These are phyloP conservation scores for Sialis fuliginosa DNA, from an alignment of 2,888 invertebrate species.

Conservation along the genomic window DNA sequence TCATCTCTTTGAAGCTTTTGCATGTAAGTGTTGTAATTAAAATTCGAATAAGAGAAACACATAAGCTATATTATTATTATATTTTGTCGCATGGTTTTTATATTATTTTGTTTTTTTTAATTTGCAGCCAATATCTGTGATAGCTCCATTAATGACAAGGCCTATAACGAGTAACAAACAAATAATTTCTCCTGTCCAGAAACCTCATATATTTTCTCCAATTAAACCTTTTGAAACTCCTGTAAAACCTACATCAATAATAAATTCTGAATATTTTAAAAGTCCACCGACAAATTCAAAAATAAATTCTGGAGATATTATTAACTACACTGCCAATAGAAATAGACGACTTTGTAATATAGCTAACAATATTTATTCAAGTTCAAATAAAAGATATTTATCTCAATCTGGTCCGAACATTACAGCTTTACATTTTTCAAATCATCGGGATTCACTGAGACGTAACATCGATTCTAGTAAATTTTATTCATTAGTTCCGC, in stretches of 20 bases:
- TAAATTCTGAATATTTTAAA: neutral
- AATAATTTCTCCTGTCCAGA: no score
- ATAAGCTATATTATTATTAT: constrained; percentile 11
- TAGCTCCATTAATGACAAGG: constrained; percentile 29
- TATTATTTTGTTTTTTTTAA: constrained; percentile 25
- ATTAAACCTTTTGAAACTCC: no score
- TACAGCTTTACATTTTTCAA: neutral
- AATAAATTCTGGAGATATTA: no score
- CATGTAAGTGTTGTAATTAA: constrained; percentile 6
- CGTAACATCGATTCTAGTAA: constrained; percentile 6
- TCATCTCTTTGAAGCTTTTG: neutral
- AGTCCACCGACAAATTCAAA: no score
- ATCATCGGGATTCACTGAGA: constrained; percentile 4
- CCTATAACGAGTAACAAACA: constrained; percentile 13
- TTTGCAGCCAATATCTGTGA: constrained; percentile 38
- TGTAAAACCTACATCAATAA: neutral
- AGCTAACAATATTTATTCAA: no score
- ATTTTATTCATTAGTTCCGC: constrained; percentile 20
- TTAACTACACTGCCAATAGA: no score
- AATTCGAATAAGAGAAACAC: neutral
- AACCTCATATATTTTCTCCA: no score
- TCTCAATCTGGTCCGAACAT: no score
- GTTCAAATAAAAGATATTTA: no score
- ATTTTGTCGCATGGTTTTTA: constrained; percentile 16
- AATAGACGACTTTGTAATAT: no score